Evolutionary conservation across 2,888 invertebrate genomes (phyloP).

Genomic region (Electrophaes corylata): DNA sequence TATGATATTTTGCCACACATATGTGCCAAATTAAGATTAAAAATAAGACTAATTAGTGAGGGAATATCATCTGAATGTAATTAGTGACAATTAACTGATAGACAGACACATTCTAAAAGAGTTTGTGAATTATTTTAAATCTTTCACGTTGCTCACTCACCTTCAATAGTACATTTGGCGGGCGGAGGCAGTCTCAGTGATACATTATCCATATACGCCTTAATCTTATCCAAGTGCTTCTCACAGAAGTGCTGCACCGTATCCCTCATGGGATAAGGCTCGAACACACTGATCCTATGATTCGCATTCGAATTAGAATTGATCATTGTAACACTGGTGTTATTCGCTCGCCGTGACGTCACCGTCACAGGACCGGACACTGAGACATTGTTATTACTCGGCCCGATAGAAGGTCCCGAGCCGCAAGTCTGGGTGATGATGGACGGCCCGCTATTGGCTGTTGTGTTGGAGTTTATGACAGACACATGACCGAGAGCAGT

Average conservation of each 20-base stretch:
- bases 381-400: conserved; percentile 52
- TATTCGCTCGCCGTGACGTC: conserved; percentile 86
- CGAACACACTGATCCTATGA: conserved; percentile 91
- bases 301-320: conserved; percentile 54
- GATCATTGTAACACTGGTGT: conserved; percentile 91
- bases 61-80: too few relatives aligned
- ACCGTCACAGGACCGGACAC: conserved; percentile 86
- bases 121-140: too few relatives aligned
- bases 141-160: conserved; percentile 84
- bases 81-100: too few relatives aligned
- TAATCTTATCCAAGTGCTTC: conserved; percentile 96
- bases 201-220: conserved; percentile 94
- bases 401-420: conserved; percentile 41
- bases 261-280: conserved; percentile 95
- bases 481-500: conserved; percentile 71
- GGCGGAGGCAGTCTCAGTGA: conserved; percentile 94
- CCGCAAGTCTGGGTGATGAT: conserved; percentile 40
- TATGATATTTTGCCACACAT: too few relatives aligned
- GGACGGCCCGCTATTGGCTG: conserved; percentile 24
- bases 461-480: conserved; percentile 41
- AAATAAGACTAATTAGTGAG: too few relatives aligned
- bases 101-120: too few relatives aligned
- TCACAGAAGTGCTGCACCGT: conserved; percentile 98
- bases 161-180: conserved; percentile 96
- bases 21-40: conserved; percentile 34